These are phyloP conservation scores for Bellardia pandia DNA, from an alignment of 2,888 invertebrate species.

Conservation along the genomic window DNA sequence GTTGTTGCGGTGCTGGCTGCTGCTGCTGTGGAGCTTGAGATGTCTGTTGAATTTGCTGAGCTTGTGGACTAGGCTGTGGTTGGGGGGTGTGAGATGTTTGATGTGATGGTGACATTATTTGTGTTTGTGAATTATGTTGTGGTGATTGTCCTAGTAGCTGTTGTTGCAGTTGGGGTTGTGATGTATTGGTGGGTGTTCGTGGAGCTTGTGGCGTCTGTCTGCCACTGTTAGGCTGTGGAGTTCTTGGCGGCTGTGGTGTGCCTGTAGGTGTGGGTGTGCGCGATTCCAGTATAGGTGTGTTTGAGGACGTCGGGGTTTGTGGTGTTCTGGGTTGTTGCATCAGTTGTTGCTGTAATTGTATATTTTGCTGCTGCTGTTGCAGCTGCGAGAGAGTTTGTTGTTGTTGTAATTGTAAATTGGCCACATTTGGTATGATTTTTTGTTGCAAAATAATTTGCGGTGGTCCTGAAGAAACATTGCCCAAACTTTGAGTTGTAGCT, in stretches of 20 bases:
- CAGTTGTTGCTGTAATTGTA: constrained; percentile 76
- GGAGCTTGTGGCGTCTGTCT: constrained; percentile 79
- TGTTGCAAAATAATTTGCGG: constrained; percentile 81
- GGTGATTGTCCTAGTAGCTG: constrained; percentile 78
- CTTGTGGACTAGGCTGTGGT: constrained; percentile 75
- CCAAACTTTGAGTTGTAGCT: constrained; percentile 50
- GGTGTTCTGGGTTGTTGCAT: constrained; percentile 77
- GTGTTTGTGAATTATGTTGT: constrained; percentile 75
- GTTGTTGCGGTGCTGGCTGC: constrained; percentile 76
- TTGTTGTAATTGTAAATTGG: constrained; percentile 71
- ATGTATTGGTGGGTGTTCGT: constrained; percentile 79
- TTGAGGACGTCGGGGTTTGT: constrained; percentile 74
- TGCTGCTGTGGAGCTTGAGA: constrained; percentile 78
- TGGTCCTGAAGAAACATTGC: constrained; percentile 50
- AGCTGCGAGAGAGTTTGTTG: constrained; percentile 74
- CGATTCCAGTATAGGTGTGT: constrained; percentile 57
- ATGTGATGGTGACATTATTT: constrained; percentile 77
- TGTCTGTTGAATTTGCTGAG: constrained; percentile 77
- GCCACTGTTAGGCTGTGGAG: constrained; percentile 77
- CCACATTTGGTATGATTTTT: constrained; percentile 80
- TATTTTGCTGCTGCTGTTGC: constrained; percentile 74
- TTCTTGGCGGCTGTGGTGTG: constrained; percentile 74
- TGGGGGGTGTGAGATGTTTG: constrained; percentile 75
- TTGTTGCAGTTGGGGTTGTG: constrained; percentile 78
- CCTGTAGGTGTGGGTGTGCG: constrained; percentile 70